phyloP scores from a whole-genome alignment of 2,113 vertebrate genomes.

The Empidonax alnorum region DNA sequence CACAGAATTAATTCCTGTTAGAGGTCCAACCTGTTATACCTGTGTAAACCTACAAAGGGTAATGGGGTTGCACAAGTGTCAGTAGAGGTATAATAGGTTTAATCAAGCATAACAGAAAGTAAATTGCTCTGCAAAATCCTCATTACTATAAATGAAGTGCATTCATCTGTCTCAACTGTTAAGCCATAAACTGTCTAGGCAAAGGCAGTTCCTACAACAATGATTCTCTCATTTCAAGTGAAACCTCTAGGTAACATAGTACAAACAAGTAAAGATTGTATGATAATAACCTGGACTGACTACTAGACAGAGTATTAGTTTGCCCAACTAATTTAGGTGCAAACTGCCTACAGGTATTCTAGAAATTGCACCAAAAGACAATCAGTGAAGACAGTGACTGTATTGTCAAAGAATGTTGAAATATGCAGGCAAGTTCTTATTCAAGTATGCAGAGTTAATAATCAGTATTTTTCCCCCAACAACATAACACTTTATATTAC shows the following conservation, averaged over 20 bases:
- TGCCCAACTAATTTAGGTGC: neutral
- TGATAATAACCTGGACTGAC: constrained; percentile 5
- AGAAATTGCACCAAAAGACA: neutral
- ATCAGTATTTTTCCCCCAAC: neutral
- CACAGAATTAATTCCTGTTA: constrained; percentile 46
- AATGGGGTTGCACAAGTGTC: constrained; percentile 63
- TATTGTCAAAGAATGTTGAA: neutral
- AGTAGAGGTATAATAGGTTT: constrained; percentile 56
- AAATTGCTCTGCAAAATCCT: constrained; percentile 62
- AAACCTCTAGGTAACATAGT: constrained; percentile 30
- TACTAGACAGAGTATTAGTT: neutral
- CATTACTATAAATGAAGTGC: constrained; percentile 46
- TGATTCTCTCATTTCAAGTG: constrained; percentile 11
- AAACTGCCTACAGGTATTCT: neutral
- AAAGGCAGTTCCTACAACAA: neutral
- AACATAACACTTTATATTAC: neutral
- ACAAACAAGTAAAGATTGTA: constrained; percentile 12
- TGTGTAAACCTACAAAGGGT: constrained; percentile 49
- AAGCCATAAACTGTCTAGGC: neutral
- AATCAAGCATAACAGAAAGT: constrained; percentile 65
- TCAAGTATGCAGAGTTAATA: neutral
- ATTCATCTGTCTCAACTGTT: constrained; percentile 49
- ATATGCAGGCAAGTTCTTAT: neutral
- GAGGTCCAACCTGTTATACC: constrained; percentile 60
- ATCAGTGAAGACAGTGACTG: neutral